These are phyloP conservation scores for Odiellus spinosus DNA, from an alignment of 2,888 invertebrate species.

Conservation along the genomic window DNA sequence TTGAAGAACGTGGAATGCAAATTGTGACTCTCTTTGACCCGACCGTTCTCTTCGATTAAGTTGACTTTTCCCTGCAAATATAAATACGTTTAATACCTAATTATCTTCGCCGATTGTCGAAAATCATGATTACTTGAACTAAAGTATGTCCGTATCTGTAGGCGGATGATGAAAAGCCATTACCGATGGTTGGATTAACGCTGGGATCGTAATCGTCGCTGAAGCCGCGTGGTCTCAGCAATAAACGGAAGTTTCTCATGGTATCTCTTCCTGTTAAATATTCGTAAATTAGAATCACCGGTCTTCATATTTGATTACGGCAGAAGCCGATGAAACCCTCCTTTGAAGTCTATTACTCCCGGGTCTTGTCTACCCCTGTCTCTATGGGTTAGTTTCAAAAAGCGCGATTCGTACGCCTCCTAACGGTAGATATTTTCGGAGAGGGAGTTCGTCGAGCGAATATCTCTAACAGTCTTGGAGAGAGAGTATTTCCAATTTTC, in stretches of 20 bases:
- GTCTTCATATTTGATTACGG: not conserved
- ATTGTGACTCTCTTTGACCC: constrained; percentile 3
- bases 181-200: constrained; percentile 23
- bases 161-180: constrained; percentile 26
- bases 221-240: constrained; percentile 20
- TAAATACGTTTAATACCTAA: too few species aligned
- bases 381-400: too few species aligned
- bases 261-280: constrained; percentile 17
- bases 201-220: constrained; percentile 19
- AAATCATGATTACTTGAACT: constrained; percentile 17
- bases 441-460: too few species aligned
- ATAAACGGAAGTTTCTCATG: constrained; percentile 25
- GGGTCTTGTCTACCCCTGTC: too few species aligned
- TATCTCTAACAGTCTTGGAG: too few species aligned
- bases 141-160: constrained; percentile 27
- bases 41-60: constrained; percentile 8
- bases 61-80: constrained; percentile 3
- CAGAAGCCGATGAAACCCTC: too few species aligned
- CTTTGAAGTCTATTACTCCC: too few species aligned
- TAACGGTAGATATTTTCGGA: too few species aligned
- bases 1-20: constrained; percentile 19
- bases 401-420: too few species aligned
- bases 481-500: too few species aligned
- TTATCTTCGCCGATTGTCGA: too few species aligned
- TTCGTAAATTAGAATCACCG: not conserved